Evolutionary conservation across 1,140 invertebrate species (phyloP), one percentile per base, ranked within the genome.

Genomic region (Musca domestica): DNA sequence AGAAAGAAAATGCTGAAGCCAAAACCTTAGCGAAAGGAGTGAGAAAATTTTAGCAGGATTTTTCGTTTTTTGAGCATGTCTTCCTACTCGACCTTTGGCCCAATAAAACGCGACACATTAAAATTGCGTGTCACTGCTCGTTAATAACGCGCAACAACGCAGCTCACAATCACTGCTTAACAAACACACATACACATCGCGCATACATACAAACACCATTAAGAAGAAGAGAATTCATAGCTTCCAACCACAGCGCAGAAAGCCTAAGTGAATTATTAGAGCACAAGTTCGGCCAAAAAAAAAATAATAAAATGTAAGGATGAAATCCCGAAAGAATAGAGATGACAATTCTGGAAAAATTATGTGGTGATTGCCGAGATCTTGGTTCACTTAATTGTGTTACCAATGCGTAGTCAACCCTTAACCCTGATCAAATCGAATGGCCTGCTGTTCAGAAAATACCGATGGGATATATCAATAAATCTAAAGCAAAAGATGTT

Each of bases 141-240:
- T 58, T 58, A 58, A 58, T 58, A 58, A 58, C 54, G 54, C 54
- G 54, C 54, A n/a, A 58, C 54, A 58, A 58, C 54, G 54, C 54
- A 58, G 54, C 54, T 27, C 27, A 58, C 25, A 58, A 58, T 58
- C 54, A 58, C 14, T 30, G 25, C 17, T 58, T 27, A 9, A 58
- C 30, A 30, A 3, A 30, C 27, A 30, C 27, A 30, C 27, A n/a
- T n/a, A n/a, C n/a, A n/a, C n/a, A n/a, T n/a, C n/a, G n/a, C n/a
- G n/a, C n/a, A n/a, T n/a, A n/a, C n/a, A n/a, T n/a, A n/a, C n/a
- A n/a, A n/a, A n/a, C 27, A 30, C 3, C 9, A 3, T 30, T 3
- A 3, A 30, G 27, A 30, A 30, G 27, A 3, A 30, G 27, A 30
- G 9, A 4, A 30, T 30, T 30, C 27, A 30, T 30, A 30, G 27